Percentiles rank a stretch among this genome's conserved stretches.
Evolutionary conservation across 2,888 invertebrate genomes (phyloP).

Genomic region (Glaucopsyche alexis): DNA sequence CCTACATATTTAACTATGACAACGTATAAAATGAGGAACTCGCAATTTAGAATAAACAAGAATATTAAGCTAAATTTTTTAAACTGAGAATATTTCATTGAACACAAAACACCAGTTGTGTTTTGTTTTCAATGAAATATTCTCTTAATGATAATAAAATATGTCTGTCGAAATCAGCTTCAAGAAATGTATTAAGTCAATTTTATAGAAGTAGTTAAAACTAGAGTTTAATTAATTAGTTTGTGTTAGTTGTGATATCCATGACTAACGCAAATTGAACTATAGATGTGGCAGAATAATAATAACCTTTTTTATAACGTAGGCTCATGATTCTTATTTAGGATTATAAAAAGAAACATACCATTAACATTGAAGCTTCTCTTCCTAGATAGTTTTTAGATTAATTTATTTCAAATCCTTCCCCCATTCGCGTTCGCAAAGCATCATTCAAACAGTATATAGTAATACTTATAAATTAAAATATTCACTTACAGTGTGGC

Average conservation of each 20-base stretch:
- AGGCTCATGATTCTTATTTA: background rate
- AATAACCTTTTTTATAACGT: background rate
- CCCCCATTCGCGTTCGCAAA: conserved; percentile 3
- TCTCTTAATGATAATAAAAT: too few relatives aligned
- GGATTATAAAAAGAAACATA: background rate
- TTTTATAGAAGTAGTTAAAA: too few relatives aligned
- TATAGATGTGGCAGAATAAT: too few relatives aligned
- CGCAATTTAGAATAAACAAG: too few relatives aligned
- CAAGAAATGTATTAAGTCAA: too few relatives aligned
- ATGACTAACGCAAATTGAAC: too few relatives aligned
- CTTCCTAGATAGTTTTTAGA: background rate
- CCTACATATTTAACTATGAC: background rate
- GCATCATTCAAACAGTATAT: background rate
- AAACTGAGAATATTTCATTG: background rate
- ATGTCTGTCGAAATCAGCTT: too few relatives aligned
- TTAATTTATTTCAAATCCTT: background rate
- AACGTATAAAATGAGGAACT: background rate
- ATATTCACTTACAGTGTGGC: background rate
- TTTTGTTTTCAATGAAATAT: too few relatives aligned
- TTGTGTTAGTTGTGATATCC: too few relatives aligned
- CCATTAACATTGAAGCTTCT: background rate
- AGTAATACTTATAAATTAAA: background rate
- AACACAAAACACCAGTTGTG: background rate
- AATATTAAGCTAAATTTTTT: too few relatives aligned
- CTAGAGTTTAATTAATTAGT: too few relatives aligned